Evolutionary conservation across 2,797 vertebrate species (phyloP), one percentile per base, ranked within the genome.

Genomic region (Bryconaethiops microstoma): DNA sequence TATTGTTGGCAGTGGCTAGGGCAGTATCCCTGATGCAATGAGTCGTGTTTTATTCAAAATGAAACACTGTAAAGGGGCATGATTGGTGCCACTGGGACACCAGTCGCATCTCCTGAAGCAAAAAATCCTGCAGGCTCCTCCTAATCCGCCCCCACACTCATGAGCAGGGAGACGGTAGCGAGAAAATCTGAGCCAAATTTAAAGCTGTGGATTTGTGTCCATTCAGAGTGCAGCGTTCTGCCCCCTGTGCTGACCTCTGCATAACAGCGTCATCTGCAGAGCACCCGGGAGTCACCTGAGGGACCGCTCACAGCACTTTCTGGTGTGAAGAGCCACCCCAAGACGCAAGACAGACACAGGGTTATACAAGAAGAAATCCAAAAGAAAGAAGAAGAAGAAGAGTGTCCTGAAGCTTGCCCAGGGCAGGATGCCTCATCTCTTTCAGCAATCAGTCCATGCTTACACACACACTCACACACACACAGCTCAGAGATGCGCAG

Each of bases 361-460:
- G 55, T 59, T 60, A 74, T 52, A 42, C 60, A 74, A 74, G 25
- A 21, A 23, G n/a, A 13, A 55, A 57, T 16, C 5, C 16, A 55
- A 35, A 23, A 45, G 21, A 62, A 16, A 45, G n/a, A 2, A 65
- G 69, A 79, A 54, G 64, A 76, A 68, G 25, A 35, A 59, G 62
- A 63, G 23, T 71, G 19, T 73, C 21, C n/a, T 68, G 13, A 63
- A 78, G 76, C 67, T 82, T 69, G 68, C 71, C 54, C 64, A 63
- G 29, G n/a, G 76, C 76, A 62, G 45, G 55, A 63, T 55, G 69
- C 63, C 59, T 80, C 50, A 77, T 74, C 55, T 50, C 54, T 50
- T 69, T 68, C 21, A 60, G 39, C 35, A 73, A 54, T 82, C 73
- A 57, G 74, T 78, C 57, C 63, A 39, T 67, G 64, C 39, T 67